Conservation (phyloP, 2,888 invertebrate genomes). For the Dione juno region DNA sequence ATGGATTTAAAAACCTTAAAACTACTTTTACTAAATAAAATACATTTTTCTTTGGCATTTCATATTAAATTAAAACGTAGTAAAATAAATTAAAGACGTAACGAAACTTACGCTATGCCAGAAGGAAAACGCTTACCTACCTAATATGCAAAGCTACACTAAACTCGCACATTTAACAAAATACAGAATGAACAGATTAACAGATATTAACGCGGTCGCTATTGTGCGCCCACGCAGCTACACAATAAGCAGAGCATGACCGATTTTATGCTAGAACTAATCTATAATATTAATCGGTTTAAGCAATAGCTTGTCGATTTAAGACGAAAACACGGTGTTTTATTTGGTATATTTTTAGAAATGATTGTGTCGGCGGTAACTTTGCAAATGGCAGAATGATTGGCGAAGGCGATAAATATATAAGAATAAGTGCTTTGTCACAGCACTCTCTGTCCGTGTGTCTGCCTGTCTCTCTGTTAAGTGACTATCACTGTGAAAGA, state of each 20-base stretch:
- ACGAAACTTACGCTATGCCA: neutral
- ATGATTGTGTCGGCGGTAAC: no score
- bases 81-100: neutral
- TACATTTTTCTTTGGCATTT: neutral
- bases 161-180: neutral
- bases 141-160: neutral
- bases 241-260: slow-evolving; percentile 18
- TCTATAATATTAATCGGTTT: slow-evolving; percentile 27
- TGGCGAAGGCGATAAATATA: no score
- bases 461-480: no score
- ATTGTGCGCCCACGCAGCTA: slow-evolving; percentile 25
- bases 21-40: neutral
- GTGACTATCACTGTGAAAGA: no score
- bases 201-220: slow-evolving; percentile 16
- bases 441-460: no score
- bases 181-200: neutral
- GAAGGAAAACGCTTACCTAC: neutral
- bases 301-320: slow-evolving; percentile 13
- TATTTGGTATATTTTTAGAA: neutral
- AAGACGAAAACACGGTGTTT: neutral
- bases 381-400: no score
- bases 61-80: neutral
- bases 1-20: neutral
- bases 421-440: no score
- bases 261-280: slow-evolving; percentile 31